Evolutionary conservation across 2,888 invertebrate species (phyloP), one percentile per base, ranked within the genome.

Genomic region (Piscicola geometra): DNA sequence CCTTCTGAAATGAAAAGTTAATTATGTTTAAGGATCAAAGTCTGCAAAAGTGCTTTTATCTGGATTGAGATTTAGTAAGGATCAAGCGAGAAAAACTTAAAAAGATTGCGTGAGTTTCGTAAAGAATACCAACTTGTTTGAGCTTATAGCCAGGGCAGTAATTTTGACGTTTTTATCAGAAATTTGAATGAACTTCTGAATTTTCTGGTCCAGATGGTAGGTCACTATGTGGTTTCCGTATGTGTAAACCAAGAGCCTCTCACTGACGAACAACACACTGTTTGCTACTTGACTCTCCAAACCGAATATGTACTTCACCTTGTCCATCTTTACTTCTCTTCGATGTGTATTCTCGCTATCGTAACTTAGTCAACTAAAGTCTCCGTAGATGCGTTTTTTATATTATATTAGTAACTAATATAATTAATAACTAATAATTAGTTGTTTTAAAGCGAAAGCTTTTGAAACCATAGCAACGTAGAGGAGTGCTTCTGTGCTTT

Each of bases 201-300:
- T 79, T 79, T 86, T 86, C 80, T 86, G 86, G 78, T 87, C 86
- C 76, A 86, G 83, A 79, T 86, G 86, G 81, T 86, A 86, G 72
- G 86, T 80, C 64, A 87, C 84, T 73, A 86, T 84, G 80, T 86
- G 85, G 32, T 85, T 83, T 36, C 87, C 87, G 73, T 85, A 83
- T n/a, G 86, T 85, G 79, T 86, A 86, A 2, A 86, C 84, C 81
- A 87, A 83, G 71, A 85, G 85, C 79, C 86, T 83, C 77, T 86
- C 86, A 82, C 86, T 86, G 80, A 84, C 83, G 79, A 83, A 85
- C 77, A 82, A 83, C 50, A 86, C 82, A 79, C 85, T 85, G 28
- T 84, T 83, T 70, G 82, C 80, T 35, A 86, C 83, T 50, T 82
- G 82, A 66, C 82, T 80, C 78, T 84, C 82, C 71, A 86, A 80